Percentiles rank a stretch among this genome's conserved stretches.
Evolutionary conservation across 53 echinoderm and acorn worm genomes (phyloP).

Genomic region (Actinopyga echinites): DNA sequence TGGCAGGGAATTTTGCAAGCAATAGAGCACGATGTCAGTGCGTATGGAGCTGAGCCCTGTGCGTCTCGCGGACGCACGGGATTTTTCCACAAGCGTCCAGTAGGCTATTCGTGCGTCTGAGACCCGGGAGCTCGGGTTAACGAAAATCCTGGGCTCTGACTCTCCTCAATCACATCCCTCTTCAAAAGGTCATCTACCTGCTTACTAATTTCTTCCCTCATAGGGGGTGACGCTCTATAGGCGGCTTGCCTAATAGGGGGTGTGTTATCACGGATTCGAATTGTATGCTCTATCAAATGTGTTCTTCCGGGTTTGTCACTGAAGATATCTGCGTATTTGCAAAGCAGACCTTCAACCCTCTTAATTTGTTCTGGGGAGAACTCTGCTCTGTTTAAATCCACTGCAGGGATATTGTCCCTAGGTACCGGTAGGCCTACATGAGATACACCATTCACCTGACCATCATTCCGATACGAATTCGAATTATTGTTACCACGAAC

Average conservation of each 20-base stretch:
- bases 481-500: neutral
- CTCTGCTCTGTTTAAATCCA: neutral
- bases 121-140: no score
- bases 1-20: no score
- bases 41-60: no score
- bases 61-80: no score
- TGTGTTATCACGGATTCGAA: neutral
- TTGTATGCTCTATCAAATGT: neutral
- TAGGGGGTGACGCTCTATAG: neutral
- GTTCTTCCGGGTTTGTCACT: neutral
- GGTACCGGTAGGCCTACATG: neutral
- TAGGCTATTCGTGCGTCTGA: no score
- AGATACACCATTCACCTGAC: neutral
- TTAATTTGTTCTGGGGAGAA: neutral
- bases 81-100: no score
- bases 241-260: constrained; percentile 12
- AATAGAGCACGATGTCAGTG: no score
- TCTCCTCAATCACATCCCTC: no score
- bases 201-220: constrained; percentile 20
- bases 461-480: no score
- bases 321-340: neutral
- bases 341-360: neutral
- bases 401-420: no score
- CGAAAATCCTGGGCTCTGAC: constrained; percentile 38
- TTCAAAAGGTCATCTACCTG: constrained; percentile 37